Evolutionary conservation across 2,797 vertebrate species (phyloP), one percentile per base, ranked within the genome.

Genomic region (Lutra lutra): DNA sequence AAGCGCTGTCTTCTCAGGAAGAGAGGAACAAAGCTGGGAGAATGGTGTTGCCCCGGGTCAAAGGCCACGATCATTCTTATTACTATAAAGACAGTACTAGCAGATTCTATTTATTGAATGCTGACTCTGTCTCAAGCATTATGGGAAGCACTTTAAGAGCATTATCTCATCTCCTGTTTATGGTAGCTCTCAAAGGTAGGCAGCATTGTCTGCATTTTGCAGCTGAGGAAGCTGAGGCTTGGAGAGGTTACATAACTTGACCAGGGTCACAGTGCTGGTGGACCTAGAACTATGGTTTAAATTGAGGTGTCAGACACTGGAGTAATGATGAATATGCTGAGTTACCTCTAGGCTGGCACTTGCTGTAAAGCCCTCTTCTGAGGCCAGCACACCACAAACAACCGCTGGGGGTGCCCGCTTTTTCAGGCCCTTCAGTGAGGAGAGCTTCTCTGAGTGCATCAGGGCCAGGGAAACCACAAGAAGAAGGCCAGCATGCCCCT

Each of bases 371-470:
- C 10, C n/a, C 23, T 92, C 38, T 96, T 86, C 51, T 91, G 68
- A 84, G 90, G 51, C 23, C 84, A 87, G 54, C 56, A 23, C 20
- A 73, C 58, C 70, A 68, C 72, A 91, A 29, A 58, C 23, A 54
- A 5, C 43, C 40, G 2, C 66, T 83, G 83, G 11, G 70, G 13
- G 2, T 89, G 35, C 66, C 94, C 27, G 23, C 86, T 89, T 35
- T 97, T 98, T 66, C 97, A 98, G 98, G 97, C 77, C 92, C 98
- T 97, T 97, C 98, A 90, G 86, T 90, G 70, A 99, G 99, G 98
- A 99, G 97, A 97, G 92, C 98, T 0, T 99, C 99, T 78, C 98
- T 98, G 97, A 98, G 98, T 97, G 98, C 98, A 93, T 96, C 91
- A 35, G 97, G 90, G 91, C 98, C 98, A 94, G 98, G 56, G 66